Base-by-base conservation (phyloP, 2,113 vertebrate genomes). In the Numida meleagris region DNA sequence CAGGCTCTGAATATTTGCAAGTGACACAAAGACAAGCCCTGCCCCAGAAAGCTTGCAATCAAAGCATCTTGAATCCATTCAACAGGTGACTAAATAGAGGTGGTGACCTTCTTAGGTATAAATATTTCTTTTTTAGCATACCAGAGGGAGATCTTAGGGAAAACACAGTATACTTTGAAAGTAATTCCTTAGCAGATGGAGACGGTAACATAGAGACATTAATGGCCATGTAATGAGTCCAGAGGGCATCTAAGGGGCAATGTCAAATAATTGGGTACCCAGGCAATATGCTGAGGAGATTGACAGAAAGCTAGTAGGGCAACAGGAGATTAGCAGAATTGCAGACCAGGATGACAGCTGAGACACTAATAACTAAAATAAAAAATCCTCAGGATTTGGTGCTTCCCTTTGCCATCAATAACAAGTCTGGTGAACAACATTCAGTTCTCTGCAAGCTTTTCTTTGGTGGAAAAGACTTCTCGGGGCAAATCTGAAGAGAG, bases 21-120 rank as follows among this genome's bases (percentile, higher is more conserved):
- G 48, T 75, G 66, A 72, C 79, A 95, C 24, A 83, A 88, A 82
- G 76, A 70, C 84, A 88, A 86, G 43, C 33, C n/a, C 57, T 94
- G 90, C 65, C 76, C 85, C 57, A 95, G 88, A 94, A 91, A 93
- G 88, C 42, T 66, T 88, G 57, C 82, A 86, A 76, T 82, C 82
- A 86, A 81, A 83, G 76, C 65, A 90, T 95, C 90, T 79, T 94
- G 90, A 90, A 81, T 84, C 66, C 58, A 70, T 96, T 93, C 95
- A 96, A 97, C 95, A 97, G 86, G 95, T 95, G 90, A 93, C 88
- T 95, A 95, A 95, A 90, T 90, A 90, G 92, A 95, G 91, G 82
- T 86, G 92, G 40, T 82, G 90, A 90, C 94, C 87, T 96, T 96
- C 89, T 95, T 89, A 89, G 85, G 72, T 80, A 91, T 88, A 95